Percentiles rank a stretch among this genome's conserved stretches.
Evolutionary conservation across 2,888 invertebrate genomes (phyloP).

Genomic region (Tipula unca): DNA sequence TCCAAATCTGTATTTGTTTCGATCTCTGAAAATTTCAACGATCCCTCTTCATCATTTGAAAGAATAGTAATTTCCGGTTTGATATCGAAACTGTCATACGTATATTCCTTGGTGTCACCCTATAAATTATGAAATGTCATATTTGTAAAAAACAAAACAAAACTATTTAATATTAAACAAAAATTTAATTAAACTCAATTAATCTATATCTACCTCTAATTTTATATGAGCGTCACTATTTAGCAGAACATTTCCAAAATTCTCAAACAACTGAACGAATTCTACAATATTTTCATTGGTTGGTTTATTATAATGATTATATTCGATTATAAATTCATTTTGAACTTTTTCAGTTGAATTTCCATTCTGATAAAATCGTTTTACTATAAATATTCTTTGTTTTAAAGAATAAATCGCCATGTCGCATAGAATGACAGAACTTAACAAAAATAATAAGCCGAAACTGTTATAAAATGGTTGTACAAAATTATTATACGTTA

Average conservation of each 20-base stretch:
- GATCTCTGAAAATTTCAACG: background rate
- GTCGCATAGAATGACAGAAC: background rate
- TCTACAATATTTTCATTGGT: background rate
- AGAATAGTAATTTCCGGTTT: background rate
- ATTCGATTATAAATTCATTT: background rate
- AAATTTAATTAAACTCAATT: background rate
- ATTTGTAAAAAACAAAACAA: background rate
- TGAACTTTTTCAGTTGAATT: background rate
- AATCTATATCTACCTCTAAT: background rate
- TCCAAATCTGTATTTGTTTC: background rate
- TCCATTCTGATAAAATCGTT: background rate
- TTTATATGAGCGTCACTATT: background rate
- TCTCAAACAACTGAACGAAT: background rate
- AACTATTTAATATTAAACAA: background rate
- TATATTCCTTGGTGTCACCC: background rate
- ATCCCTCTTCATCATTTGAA: background rate
- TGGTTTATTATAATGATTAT: background rate
- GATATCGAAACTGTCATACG: background rate
- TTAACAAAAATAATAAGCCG: background rate
- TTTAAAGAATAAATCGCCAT: background rate
- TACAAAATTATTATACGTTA: background rate
- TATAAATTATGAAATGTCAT: background rate
- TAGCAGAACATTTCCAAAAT: background rate
- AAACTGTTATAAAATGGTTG: background rate
- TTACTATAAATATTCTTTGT: constrained; percentile 10